Base-by-base conservation (phyloP, 1,140 invertebrate species). In the Lepidurus apus region DNA sequence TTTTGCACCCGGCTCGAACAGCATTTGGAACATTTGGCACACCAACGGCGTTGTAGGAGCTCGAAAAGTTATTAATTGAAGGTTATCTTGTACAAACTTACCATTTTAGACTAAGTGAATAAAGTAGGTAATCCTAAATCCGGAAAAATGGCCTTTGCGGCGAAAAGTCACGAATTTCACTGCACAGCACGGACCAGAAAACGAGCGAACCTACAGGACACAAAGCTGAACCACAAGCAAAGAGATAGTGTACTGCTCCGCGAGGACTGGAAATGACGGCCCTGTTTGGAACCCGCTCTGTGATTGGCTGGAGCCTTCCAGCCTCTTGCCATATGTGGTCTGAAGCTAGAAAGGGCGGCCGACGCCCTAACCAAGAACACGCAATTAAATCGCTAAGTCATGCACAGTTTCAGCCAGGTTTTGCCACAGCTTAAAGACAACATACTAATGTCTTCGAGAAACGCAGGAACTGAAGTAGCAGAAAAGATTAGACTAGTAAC, bases 141-240 rank as follows among this genome's bases (percentile, higher is more conserved):
- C 17, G 34, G 17, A 13, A 65, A 17, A 65, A 65, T 65, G 53
- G 53, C 53, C 53, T 21, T 65, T n/a, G 53, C 53, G 53, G 53
- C n/a, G 53, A 65, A 65, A 65, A 65, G 53, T 65, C 53, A 65
- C 53, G 53, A 17, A n/a, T 65, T 65, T 65, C 53, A 65, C 53
- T 65, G 53, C 53, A 65, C 53, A 65, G 53, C 21, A n/a, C 53
- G 53, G 13, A 65, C 8, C 53, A 65, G 53, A 65, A 65, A 17
- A 65, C 53, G 53, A 17, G 21, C 53, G 53, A 11, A 21, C 53
- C 21, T 65, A 65, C 53, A 65, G 21, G 53, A 65, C 53, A 65
- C 53, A 65, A 21, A 65, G 53, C 53, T 65, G 17, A 65, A 21
- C 53, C 6, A 65, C 53, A 65, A 65, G 53, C 53, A 21, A 65